Evolutionary conservation across 35 echinoderm and acorn worm species (phyloP), one percentile per base, ranked within the genome.

Genomic region (Lytechinus pictus): DNA sequence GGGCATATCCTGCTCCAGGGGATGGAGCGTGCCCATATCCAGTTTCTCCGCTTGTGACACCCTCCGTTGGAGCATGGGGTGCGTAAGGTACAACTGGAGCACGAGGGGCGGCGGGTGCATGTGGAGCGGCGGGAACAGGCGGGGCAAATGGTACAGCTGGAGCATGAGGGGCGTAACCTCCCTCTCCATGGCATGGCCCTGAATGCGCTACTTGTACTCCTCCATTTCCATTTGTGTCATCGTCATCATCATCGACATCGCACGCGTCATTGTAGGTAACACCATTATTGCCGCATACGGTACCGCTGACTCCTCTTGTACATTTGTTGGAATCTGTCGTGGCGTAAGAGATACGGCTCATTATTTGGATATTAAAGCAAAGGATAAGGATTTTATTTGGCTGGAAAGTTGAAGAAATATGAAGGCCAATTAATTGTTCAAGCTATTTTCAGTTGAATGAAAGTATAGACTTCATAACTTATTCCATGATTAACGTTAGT

Each of bases 171-270:
- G 88, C 27, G 11, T 90, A 10, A 52, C 88, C 52, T 90, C 88
- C 52, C 44, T 27, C 88, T 79, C 16, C 7, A 79, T 4, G 19
- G 52, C 88, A 90, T 52, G 88, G 8, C 14, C 88, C 88, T n/a
- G 88, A 44, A 27, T 90, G 88, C 2, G 88, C 88, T 51, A 90
- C 88, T 12, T 90, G 52, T 3, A 90, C 88, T 21, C 88, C 88
- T 90, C 88, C 88, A 90, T 89, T 89, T 53, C 87, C 87, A 53
- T 89, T 89, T 10, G 87, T 89, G 14, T 29, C 27, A 53, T 90
- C 88, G 16, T 90, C 88, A 8, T 90, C 88, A 21, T 90, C 88
- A 90, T 90, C 88, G 24, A 90, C 88, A 21, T 90, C 88, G 27
- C 88, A 90, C 52, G 88, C 88, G 24, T 90, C 88, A 44, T 44